Evolutionary conservation across 2,113 vertebrate genomes (phyloP), one percentile per base, ranked within the genome.

Genomic region (Bujurquina vittata): DNA sequence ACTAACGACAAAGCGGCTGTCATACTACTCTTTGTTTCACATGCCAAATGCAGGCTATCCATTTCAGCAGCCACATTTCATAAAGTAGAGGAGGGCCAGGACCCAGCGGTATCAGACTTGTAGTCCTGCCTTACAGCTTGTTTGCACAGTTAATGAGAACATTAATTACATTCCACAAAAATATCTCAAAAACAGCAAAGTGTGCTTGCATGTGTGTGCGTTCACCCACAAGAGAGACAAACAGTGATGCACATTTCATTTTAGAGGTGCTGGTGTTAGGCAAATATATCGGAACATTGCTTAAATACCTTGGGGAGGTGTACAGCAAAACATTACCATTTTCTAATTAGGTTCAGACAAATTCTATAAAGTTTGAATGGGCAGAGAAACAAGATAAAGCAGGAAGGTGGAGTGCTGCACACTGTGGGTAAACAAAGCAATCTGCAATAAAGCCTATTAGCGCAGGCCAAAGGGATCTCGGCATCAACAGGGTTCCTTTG

Each of bases 111-210:
- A 82, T 87, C 75, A 17, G 65, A 76, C 87, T 83, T 89, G 91
- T 80, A 86, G 84, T 87, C 86, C 81, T 82, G 88, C 88, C 86
- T 85, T 84, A 58, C 78, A 91, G 85, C 93, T 88, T 83, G 63
- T 89, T 93, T 88, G 52, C 86, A 85, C 83, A 43, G 35, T 91
- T 94, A 94, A 95, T 91, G 87, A 87, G 79, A 93, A 93, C 89
- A 92, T 93, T 94, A 94, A 94, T 92, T 93, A 92, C 91, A 89
- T 93, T 85, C 82, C 46, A 55, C 75, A 77, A 46, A 62, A 55
- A 91, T 67, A 82, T 86, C 60, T 80, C 74, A 46, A 88, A 91
- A 85, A 88, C 76, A 65, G 81, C 52, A 75, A 52, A 31, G 37
- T 60, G 54, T 78, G 83, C 58, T 73, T 33, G 54, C n/a, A 10